Evolutionary conservation across 2,797 vertebrate genomes (phyloP).

Genomic region (Eptatretus atami): DNA sequence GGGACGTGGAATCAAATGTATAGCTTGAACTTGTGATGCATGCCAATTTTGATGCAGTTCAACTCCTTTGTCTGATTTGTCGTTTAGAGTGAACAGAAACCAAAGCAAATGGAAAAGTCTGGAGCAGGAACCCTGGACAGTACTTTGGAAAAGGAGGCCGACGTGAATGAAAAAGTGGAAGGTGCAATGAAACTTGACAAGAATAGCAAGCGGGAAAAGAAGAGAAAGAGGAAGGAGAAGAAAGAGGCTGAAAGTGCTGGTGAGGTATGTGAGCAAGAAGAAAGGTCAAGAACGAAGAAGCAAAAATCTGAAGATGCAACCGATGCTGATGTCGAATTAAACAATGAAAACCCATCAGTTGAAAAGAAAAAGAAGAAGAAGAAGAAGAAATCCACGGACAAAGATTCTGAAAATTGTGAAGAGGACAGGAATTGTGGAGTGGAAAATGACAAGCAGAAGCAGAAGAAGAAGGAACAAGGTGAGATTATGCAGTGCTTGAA

Average conservation of each 20-base stretch:
- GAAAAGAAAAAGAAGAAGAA: conserved; percentile 1
- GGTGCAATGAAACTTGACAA: neutral
- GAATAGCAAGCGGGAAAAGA: neutral
- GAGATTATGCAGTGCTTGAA: no score
- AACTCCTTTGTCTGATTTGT: no score
- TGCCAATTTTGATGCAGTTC: no score
- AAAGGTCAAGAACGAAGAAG: neutral
- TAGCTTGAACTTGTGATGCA: no score
- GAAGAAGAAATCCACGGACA: neutral
- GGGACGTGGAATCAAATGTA: no score
- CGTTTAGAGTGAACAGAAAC: no score
- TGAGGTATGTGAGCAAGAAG: conserved; percentile 1
- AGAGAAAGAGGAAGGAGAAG: neutral
- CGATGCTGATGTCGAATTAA: neutral
- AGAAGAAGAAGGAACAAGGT: neutral
- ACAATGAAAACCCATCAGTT: neutral
- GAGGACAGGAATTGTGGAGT: neutral
- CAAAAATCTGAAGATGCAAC: no score
- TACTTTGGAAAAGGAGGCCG: no score
- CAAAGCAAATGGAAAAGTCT: no score
- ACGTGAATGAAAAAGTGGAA: no score
- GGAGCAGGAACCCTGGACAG: no score
- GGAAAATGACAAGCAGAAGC: neutral
- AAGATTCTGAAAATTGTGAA: neutral
- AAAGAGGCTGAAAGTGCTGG: neutral